These are phyloP conservation scores for Drosophila pseudoananassae DNA, from an alignment of 1,140 invertebrate genomes.

Conservation along the genomic window DNA sequence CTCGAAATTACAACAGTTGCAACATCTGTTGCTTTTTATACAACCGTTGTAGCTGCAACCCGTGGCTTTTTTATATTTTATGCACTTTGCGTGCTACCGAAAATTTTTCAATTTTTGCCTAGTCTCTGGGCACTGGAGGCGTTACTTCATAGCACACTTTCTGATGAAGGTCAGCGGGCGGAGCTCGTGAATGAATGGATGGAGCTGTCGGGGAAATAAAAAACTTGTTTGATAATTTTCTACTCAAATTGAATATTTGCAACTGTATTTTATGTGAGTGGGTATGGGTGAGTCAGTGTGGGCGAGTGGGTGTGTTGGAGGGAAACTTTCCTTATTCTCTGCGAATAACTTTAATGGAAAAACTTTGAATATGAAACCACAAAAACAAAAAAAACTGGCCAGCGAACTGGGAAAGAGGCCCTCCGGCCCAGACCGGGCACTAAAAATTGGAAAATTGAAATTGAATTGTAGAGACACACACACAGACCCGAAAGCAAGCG, in stretches of 20 bases:
- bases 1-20: slow-evolving; percentile 50
- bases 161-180: slow-evolving; percentile 65
- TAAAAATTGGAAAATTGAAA: slow-evolving; percentile 78
- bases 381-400: slow-evolving; percentile 57
- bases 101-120: slow-evolving; percentile 57
- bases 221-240: slow-evolving; percentile 78
- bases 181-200: slow-evolving; percentile 10
- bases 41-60: slow-evolving; percentile 42
- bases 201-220: slow-evolving; percentile 26
- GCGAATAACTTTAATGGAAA: slow-evolving; percentile 81
- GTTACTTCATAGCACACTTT: slow-evolving; percentile 15
- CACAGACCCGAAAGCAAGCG: slow-evolving; percentile 8
- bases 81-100: slow-evolving; percentile 76
- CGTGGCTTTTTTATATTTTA: slow-evolving; percentile 71
- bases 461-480: slow-evolving; percentile 66
- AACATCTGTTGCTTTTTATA: slow-evolving; percentile 30
- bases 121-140: slow-evolving; percentile 9
- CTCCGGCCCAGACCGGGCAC: slow-evolving; percentile 35
- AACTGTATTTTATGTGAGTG: slow-evolving; percentile 50
- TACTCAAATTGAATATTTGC: slow-evolving; percentile 80
- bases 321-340: slow-evolving; percentile 77
- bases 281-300: neutral
- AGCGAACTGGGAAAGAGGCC: slow-evolving; percentile 7
- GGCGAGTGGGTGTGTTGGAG: neutral
- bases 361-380: slow-evolving; percentile 81